These are phyloP conservation scores for Aphidius gifuensis DNA, from an alignment of 1,140 invertebrate species.

Conservation along the genomic window DNA sequence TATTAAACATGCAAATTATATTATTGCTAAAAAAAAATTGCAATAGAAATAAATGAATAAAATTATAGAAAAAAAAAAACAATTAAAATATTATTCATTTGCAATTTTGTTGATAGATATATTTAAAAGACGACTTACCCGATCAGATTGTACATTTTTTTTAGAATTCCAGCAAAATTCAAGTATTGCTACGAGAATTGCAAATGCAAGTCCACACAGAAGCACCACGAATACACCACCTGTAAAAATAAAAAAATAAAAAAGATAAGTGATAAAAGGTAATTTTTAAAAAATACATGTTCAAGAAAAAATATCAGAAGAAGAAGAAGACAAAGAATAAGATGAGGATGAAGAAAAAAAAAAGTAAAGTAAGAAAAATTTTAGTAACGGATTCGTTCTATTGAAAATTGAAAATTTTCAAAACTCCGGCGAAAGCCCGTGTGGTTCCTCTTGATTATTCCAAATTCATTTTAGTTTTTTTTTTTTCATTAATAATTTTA, in stretches of 20 bases:
- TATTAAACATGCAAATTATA: neutral
- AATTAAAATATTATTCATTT: neutral
- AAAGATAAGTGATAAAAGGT: slow-evolving; percentile 7
- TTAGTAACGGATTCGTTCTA: too few relatives aligned
- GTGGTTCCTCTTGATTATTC: too few relatives aligned
- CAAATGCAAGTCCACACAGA: slow-evolving; percentile 83
- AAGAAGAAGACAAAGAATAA: too few relatives aligned
- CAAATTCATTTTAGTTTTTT: too few relatives aligned
- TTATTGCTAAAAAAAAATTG: neutral
- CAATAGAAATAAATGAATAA: too few relatives aligned
- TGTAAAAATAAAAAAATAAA: slow-evolving; percentile 47
- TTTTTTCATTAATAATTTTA: too few relatives aligned
- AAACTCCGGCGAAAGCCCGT: too few relatives aligned
- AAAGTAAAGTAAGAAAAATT: too few relatives aligned
- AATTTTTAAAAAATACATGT: too few relatives aligned
- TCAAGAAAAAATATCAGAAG: too few relatives aligned
- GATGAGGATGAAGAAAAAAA: neutral
- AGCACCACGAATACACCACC: slow-evolving; percentile 97
- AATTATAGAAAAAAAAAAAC: too few relatives aligned
- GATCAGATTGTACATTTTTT: slow-evolving; percentile 83
- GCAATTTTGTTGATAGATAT: neutral
- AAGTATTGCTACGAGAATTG: slow-evolving; percentile 86
- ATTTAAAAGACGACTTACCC: slow-evolving; percentile 56
- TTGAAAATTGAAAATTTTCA: too few relatives aligned
- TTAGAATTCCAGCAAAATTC: slow-evolving; percentile 97